A percentile compares a stretch with the other conserved stretches of the same genome.
Evolutionary conservation across 2,888 invertebrate species (phyloP).

Genomic region (Mesorhabditis spiculigera): DNA sequence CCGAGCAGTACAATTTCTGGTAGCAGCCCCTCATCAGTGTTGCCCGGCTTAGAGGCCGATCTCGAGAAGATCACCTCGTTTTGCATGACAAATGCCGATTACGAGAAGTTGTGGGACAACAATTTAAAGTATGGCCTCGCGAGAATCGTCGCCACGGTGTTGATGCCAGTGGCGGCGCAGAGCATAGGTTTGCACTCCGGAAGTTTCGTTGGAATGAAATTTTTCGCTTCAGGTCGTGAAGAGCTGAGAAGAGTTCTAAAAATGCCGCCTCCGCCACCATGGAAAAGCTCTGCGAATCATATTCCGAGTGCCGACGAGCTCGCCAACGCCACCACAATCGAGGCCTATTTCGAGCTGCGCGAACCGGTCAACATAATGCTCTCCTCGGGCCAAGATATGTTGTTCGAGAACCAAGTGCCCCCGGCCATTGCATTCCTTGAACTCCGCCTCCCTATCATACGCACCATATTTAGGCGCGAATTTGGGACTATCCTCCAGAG

Average conservation of each 20-base stretch:
- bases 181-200: conserved; percentile 20
- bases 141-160: conserved; percentile 10
- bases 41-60: conserved; percentile 11
- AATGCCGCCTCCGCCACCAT: too few species aligned
- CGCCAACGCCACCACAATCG: conserved; percentile 20
- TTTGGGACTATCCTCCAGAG: too few species aligned
- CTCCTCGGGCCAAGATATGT: conserved; percentile 19
- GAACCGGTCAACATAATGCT: conserved; percentile 19
- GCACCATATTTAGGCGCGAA: too few species aligned
- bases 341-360: conserved; percentile 21
- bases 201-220: background rate
- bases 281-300: too few species aligned
- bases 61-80: conserved; percentile 19
- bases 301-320: conserved; percentile 15
- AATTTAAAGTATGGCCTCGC: conserved; percentile 16
- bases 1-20: too few species aligned
- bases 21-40: too few species aligned
- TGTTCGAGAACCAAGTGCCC: conserved; percentile 13
- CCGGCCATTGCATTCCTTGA: too few species aligned
- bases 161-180: conserved; percentile 16
- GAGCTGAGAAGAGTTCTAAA: too few species aligned
- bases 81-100: conserved; percentile 16
- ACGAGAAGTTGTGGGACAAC: conserved; percentile 18
- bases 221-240: too few species aligned
- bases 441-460: too few species aligned